Base-by-base conservation (phyloP, 2,888 invertebrate genomes). In the Steinernema carpocapsae region DNA sequence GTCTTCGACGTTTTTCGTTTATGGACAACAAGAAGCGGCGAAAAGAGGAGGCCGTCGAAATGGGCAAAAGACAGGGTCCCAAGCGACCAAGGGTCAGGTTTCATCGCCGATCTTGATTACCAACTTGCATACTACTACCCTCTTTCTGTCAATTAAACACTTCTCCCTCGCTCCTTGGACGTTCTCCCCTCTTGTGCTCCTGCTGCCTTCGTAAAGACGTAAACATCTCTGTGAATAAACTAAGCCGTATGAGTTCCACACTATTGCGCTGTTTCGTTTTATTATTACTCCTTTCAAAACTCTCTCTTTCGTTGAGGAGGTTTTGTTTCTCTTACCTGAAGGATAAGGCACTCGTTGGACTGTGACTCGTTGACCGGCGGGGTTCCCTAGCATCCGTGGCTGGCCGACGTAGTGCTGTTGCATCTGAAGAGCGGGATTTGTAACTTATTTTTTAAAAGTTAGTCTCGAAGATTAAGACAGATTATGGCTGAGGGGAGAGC, bases 171-270 rank as follows among this genome's bases (percentile, higher is more conserved):
- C 43, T 43, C 10, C 14, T 43, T 43, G 43, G 43, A 14, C 43
- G 43, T 43, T 43, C 10, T 43, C 43, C 10, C 14, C 43, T 7
- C 43, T 43, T n/a, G n/a, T n/a, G n/a, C n/a, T n/a, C n/a, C n/a
- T n/a, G 43, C 43, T 14, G 43, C 43, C 43, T 7, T 14, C 43
- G 43, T 7, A 7, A 43, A 43, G 56, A 24, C 22, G 26, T 19
- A 56, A 56, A 56, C 56, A 22, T 56, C 56, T 56, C 26, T 56
- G n/a, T n/a, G n/a, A n/a, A n/a, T n/a, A n/a, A n/a, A n/a, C n/a
- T n/a, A 56, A 56, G 51, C 51, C 51, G 19, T 6, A 6, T 6
- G 6, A 56, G 6, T 14, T 19, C 48, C 48, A 19, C 24, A 26
- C 56, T 19, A 56, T 56, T 24, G 43, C 10, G 14, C 14, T 43